Conservation (phyloP, 2,797 vertebrate genomes). For the Enteromius unitaeniatus region DNA sequence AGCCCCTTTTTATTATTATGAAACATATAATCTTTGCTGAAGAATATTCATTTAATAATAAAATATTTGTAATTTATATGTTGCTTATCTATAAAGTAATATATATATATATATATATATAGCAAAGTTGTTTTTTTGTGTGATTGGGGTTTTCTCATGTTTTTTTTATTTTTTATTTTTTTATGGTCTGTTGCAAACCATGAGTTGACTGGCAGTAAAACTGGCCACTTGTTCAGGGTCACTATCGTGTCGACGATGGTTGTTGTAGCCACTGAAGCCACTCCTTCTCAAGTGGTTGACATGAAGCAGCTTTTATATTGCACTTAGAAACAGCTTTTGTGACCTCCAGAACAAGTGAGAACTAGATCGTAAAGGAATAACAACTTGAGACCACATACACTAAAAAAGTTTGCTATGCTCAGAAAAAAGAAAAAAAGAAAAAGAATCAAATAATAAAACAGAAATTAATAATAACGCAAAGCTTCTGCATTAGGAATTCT, state of each 20-base stretch:
- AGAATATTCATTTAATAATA: not conserved
- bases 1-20: not conserved
- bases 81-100: not conserved
- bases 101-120: too few relatives aligned
- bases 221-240: not conserved
- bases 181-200: not conserved
- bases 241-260: not conserved
- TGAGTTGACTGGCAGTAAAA: slow-evolving; percentile 2
- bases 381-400: not conserved
- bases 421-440: not conserved
- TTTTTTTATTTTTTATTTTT: not conserved
- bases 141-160: too few relatives aligned
- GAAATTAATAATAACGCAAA: slow-evolving; percentile 5
- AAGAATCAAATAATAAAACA: not conserved
- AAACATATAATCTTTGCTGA: not conserved
- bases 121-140: not conserved
- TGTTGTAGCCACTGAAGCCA: not conserved
- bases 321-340: slow-evolving; percentile 16
- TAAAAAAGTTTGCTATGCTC: not conserved
- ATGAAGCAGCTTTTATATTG: slow-evolving; percentile 11
- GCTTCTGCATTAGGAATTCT: not conserved
- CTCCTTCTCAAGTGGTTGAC: slow-evolving; percentile 6
- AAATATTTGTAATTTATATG: not conserved
- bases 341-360: slow-evolving; percentile 18
- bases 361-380: not conserved